A percentile compares a stretch with the other conserved stretches of the same genome.
Conservation (phyloP, 2,888 invertebrate genomes). For the Tachina lurida region DNA sequence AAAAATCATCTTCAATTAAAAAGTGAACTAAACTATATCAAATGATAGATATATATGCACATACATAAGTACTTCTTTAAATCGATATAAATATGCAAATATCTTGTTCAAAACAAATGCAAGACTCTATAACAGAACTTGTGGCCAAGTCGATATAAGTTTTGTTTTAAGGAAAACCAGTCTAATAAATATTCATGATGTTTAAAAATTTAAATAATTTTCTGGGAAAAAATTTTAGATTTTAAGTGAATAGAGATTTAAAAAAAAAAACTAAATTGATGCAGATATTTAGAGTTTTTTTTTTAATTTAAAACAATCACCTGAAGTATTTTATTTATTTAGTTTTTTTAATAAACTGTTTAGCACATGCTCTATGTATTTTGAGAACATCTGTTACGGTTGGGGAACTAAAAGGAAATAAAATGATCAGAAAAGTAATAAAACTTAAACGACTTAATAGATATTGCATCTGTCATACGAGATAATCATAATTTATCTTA, state of each 20-base stretch:
- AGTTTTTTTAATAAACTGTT: too few species aligned
- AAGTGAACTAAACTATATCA: too few species aligned
- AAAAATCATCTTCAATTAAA: too few species aligned
- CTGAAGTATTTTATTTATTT: neutral
- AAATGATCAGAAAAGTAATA: constrained; percentile 11
- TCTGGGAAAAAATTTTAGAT: neutral
- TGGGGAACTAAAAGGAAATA: neutral
- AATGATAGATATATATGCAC: too few species aligned
- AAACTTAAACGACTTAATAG: constrained; percentile 27
- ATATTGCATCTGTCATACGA: constrained; percentile 21
- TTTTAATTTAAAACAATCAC: neutral
- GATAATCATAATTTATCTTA: constrained; percentile 2
- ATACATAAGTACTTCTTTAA: too few species aligned
- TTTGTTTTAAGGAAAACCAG: constrained; percentile 5
- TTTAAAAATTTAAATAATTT: neutral
- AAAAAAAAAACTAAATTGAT: too few species aligned
- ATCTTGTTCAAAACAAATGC: neutral
- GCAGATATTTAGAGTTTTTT: neutral
- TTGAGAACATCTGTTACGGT: constrained; percentile 26
- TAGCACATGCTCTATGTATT: neutral
- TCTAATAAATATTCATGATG: neutral
- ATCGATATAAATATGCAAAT: neutral
- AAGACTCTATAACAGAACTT: neutral
- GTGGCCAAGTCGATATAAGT: neutral
- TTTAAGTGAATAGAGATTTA: constrained; percentile 1